Evolutionary conservation across 2,797 vertebrate genomes (phyloP).

Genomic region (Pristis pectinata): DNA sequence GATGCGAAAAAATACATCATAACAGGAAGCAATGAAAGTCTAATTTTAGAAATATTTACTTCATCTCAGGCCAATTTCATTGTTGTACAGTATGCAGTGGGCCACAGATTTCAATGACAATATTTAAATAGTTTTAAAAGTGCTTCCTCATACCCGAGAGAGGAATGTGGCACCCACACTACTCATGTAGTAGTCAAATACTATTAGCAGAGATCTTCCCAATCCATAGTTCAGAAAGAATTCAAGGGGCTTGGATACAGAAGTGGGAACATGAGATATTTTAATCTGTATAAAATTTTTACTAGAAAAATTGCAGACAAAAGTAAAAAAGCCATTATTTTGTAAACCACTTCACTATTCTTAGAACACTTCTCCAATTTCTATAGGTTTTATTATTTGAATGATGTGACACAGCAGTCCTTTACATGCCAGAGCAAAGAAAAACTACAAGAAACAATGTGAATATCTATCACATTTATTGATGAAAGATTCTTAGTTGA

Average conservation of each 20-base stretch:
- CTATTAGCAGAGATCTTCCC: neutral
- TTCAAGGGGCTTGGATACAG: neutral
- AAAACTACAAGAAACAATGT: constrained; percentile 33
- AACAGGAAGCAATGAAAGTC: neutral
- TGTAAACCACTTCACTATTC: neutral
- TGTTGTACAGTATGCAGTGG: neutral
- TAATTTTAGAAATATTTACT: neutral
- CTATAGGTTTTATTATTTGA: constrained; percentile 1
- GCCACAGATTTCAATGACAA: neutral
- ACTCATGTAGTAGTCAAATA: neutral
- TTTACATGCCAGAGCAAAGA: neutral
- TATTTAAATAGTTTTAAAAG: neutral
- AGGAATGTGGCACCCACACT: neutral
- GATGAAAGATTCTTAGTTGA: constrained; percentile 11
- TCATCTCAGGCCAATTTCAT: neutral
- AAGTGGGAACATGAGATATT: neutral
- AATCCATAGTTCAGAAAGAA: neutral
- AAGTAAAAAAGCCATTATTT: neutral
- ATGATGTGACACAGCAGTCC: neutral
- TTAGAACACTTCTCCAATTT: neutral
- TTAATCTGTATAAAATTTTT: neutral
- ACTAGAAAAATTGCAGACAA: neutral
- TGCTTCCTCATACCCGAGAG: neutral
- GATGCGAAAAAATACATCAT: neutral
- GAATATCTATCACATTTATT: constrained; percentile 38